Base-by-base conservation (phyloP, 2,888 invertebrate species). In the Lydus trimaculatus region DNA sequence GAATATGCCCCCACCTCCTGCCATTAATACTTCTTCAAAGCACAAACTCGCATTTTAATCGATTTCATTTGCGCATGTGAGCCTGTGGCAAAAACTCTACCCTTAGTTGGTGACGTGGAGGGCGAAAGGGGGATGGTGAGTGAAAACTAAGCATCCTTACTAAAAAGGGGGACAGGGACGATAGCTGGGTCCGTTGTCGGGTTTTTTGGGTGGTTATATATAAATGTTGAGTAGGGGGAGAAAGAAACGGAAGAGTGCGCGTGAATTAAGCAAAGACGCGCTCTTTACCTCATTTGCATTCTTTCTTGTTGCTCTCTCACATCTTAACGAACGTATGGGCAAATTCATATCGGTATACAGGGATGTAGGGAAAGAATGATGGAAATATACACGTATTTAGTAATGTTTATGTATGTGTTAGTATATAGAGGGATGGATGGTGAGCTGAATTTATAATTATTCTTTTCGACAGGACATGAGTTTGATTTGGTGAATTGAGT, bases 21-120 rank as follows among this genome's bases (percentile, higher is more conserved):
- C 84, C 83, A 84, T 84, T 85, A 85, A 84, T 85, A 84, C 85
- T 86, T 86, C 86, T 87, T 87, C 87, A 87, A 87, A 87, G 87
- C 87, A 87, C 87, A 86, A 87, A 87, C 85, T 88, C 89, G 88
- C 88, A 89, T 89, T 89, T 89, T 89, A 89, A 89, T 89, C 89
- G 89, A 89, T 89, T 89, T 88, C 89, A 89, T 89, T 89, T 89
- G 89, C 89, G 89, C 89, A 88, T 88, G 88, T 88, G 88, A 88
- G 88, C 83, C 86, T 85, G 88, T 87, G 83, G 86, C 86, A 85
- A 86, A 85, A 84, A 85, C 84, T 84, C 82, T 81, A 83, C 83
- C 82, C 80, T 82, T 80, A 80, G 80, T 80, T 80, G 82, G 82
- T 81, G 83, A 81, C 81, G 81, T 77, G 75, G 74, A 72, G 77